Base-by-base conservation (phyloP, 2,888 invertebrate species). In the Lycocerus yunnanus region DNA sequence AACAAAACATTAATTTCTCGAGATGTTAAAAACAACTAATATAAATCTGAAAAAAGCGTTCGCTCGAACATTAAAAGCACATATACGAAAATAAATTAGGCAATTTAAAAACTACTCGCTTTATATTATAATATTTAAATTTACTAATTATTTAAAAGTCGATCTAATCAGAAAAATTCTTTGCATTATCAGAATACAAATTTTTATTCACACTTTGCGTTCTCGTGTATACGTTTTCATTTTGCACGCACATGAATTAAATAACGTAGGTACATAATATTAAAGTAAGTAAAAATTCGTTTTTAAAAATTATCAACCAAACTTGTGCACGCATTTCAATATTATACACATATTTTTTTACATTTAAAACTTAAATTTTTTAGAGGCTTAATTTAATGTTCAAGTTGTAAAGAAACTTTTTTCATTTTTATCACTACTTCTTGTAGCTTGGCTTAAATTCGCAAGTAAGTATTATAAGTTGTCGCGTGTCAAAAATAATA, bases 401-500 rank as follows among this genome's bases (percentile, higher is more conserved):
- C 43, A 63, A 15, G 60, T 60, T 60, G 60, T 60, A 20, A 18
- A 63, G 20, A 63, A 63, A 63, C 16, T 63, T 20, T 15, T 63
- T 20, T 63, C 61, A 63, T 63, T 63, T 18, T 18, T 20, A 63
- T 63, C 20, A 63, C 18, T 63, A 63, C 61, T 63, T 20, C 18
- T 63, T 63, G 61, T 63, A 65, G 59, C 69, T 73, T 61, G 65
- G 15, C 61, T 68, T 68, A 72, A 72, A 20, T 63, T 59, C 20
- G 65, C 69, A 68, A 72, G 18, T 63, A 58, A 27, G 63, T 73
- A 18, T 69, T 69, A 69, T 65, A 67, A 67, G 43, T 59, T 69
- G 73, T 73, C 73, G 73, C 73, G 73, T 73, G 73, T 73, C 69
- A 58, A 63, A 69, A 73, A 73, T 68, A 69, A 73, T 73, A 66